A percentile compares a stretch with the other conserved stretches of the same genome.
Conservation (phyloP, 2,113 vertebrate species). For the Burhinus oedicnemus region DNA sequence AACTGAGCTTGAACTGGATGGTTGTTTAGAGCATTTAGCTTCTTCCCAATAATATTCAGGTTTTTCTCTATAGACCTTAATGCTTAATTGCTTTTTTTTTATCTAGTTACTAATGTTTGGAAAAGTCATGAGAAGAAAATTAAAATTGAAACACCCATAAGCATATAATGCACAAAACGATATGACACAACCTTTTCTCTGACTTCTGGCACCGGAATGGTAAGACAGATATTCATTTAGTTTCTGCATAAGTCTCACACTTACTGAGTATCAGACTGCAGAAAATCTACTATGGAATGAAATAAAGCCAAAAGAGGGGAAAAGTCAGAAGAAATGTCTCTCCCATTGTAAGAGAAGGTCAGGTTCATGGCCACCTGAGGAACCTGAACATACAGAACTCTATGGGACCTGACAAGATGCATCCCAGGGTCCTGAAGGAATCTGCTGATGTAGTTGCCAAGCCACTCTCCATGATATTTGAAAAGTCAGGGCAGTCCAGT, state of each 20-base stretch:
- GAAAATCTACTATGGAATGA: neutral
- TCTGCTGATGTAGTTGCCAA: neutral
- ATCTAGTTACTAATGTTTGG: neutral
- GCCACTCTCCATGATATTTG: neutral
- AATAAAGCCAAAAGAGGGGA: neutral
- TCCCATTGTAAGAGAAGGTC: neutral
- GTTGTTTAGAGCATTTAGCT: neutral
- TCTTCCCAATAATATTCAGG: neutral
- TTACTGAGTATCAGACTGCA: neutral
- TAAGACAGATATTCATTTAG: neutral
- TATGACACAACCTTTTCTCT: neutral
- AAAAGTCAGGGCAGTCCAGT: neutral
- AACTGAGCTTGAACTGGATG: neutral
- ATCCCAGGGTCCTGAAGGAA: neutral
- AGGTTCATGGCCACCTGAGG: neutral
- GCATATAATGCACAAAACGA: neutral
- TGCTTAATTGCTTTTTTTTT: neutral
- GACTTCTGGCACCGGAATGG: neutral
- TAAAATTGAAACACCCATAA: neutral
- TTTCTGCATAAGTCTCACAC: neutral
- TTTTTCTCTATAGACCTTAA: neutral
- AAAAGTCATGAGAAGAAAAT: neutral
- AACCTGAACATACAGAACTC: neutral
- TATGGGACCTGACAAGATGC: neutral
- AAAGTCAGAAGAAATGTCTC: neutral